Conservation (phyloP, 1,140 invertebrate species). For the Nixonia krombeini region DNA sequence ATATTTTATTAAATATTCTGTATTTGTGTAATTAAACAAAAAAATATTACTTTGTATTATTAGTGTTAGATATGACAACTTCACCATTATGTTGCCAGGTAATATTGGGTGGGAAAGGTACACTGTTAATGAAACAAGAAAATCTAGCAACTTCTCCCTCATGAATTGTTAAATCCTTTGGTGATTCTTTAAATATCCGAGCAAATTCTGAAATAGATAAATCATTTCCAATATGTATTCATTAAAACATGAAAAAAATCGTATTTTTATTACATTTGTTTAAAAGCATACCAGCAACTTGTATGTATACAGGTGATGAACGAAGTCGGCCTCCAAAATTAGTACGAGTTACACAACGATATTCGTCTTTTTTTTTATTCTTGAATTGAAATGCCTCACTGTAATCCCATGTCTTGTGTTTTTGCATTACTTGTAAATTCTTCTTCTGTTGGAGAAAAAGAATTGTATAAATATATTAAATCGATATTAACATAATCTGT, state of each 20-base stretch:
- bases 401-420: conserved; percentile 54
- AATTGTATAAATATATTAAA: conserved; percentile 6
- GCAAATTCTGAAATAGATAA: conserved; percentile 66
- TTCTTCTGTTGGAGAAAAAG: conserved; percentile 47
- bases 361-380: conserved; percentile 55
- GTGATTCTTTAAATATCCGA: conserved; percentile 68
- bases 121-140: conserved; percentile 73
- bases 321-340: conserved; percentile 58
- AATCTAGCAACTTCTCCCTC: conserved; percentile 72
- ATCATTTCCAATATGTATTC: neutral
- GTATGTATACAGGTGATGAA: conserved; percentile 61
- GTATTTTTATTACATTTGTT: neutral
- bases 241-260: conserved; percentile 1
- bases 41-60: conserved; percentile 61
- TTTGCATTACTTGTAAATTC: conserved; percentile 57
- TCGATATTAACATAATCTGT: neutral
- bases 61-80: conserved; percentile 62
- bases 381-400: conserved; percentile 40
- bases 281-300: conserved; percentile 57
- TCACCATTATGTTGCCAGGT: conserved; percentile 72
- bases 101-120: conserved; percentile 71
- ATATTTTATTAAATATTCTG: conserved; percentile 25
- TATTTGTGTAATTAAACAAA: conserved; percentile 4
- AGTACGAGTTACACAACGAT: conserved; percentile 61
- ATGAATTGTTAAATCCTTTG: conserved; percentile 65